A percentile compares a stretch with the other conserved stretches of the same genome.
phyloP scores from a whole-genome alignment of 2,888 invertebrate species.

The Drosophila putrida region DNA sequence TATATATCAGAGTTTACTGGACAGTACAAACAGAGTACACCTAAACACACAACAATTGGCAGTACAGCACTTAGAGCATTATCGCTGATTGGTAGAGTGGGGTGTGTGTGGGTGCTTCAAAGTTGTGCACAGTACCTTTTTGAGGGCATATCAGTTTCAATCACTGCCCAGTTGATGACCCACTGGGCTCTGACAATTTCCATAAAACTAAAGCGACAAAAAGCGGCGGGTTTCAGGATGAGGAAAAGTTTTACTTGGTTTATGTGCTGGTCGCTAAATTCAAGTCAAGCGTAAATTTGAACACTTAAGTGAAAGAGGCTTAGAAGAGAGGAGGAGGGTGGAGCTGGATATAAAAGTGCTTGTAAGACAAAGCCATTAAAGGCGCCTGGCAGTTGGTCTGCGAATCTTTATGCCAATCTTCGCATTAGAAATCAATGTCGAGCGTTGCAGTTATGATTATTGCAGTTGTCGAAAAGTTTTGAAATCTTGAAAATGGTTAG shows the following conservation, averaged over 20 bases:
- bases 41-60: constrained; percentile 58
- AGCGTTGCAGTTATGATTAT: constrained; percentile 77
- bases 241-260: constrained; percentile 62
- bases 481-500: constrained; percentile 16
- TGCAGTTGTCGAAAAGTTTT: constrained; percentile 74
- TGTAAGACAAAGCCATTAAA: constrained; percentile 76
- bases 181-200: constrained; percentile 50
- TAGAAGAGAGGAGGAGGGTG: background rate
- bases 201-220: constrained; percentile 69
- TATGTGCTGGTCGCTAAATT: constrained; percentile 57
- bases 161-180: constrained; percentile 58
- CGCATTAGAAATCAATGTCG: constrained; percentile 74
- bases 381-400: constrained; percentile 53
- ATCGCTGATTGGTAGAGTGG: constrained; percentile 24
- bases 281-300: constrained; percentile 71
- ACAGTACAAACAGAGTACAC: constrained; percentile 42
- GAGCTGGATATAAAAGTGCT: constrained; percentile 44
- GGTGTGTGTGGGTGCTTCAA: constrained; percentile 21
- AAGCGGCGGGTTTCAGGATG: constrained; percentile 25
- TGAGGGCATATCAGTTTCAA: constrained; percentile 69
- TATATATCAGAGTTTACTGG: background rate
- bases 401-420: constrained; percentile 65
- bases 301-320: constrained; percentile 21
- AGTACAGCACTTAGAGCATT: constrained; percentile 39
- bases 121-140: constrained; percentile 11